Evolutionary conservation across 2,113 vertebrate genomes (phyloP).

Genomic region (Petrocephalus microphthalmus): DNA sequence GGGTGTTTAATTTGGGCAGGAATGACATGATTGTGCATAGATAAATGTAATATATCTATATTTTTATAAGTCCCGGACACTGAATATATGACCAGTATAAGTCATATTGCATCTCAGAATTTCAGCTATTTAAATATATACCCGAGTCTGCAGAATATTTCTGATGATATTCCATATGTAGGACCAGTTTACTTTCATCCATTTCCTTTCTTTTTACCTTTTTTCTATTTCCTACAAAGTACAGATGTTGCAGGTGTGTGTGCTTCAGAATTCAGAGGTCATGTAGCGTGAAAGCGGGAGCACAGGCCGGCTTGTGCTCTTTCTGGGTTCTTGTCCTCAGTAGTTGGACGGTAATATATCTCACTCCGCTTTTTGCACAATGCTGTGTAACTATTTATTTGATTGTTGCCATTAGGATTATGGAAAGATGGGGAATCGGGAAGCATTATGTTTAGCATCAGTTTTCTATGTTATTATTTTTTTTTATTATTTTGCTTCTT

Average conservation of each 20-base stretch:
- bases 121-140: not conserved
- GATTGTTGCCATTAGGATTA: not conserved
- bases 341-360: not conserved
- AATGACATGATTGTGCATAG: not conserved
- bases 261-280: not conserved
- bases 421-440: not conserved
- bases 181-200: not conserved
- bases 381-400: not conserved
- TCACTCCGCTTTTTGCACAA: not conserved
- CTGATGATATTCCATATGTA: not conserved
- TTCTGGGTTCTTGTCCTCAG: not conserved
- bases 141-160: not conserved
- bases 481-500: not conserved
- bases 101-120: not conserved
- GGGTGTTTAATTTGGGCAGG: not conserved
- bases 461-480: not conserved
- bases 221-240: not conserved
- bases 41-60: conserved; percentile 6
- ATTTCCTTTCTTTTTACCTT: not conserved
- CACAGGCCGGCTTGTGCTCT: not conserved
- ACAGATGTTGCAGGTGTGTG: not conserved
- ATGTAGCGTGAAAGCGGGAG: not conserved
- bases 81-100: not conserved
- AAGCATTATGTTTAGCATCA: not conserved
- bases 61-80: conserved; percentile 3